Base-by-base conservation (phyloP, 2,797 vertebrate species). In the Denticeps clupeoides region DNA sequence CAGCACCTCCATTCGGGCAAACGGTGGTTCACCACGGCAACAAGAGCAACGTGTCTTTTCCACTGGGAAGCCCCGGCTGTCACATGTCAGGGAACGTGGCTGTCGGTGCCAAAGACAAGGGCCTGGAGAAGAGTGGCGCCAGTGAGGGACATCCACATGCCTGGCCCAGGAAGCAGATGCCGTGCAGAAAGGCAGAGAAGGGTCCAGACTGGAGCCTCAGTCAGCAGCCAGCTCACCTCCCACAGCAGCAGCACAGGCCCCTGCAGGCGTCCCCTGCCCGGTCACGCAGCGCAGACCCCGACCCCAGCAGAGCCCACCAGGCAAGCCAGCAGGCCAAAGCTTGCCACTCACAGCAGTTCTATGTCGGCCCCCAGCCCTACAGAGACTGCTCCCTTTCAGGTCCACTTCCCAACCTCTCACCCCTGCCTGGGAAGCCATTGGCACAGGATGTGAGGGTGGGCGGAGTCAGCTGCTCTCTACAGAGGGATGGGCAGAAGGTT, bases 1-100 rank as follows among this genome's bases (percentile, higher is more conserved):
- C 83, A 0, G 89, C 89, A 61, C 80, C 89, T 49, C 93, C 91
- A 3, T 86, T 90, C 54, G 88, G 93, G 77, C 88, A 91, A 71
- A 92, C 89, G 7, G 83, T 86, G 64, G 85, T 88, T 26, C 89
- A 89, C 58, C 56, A 87, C 40, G 82, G 84, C 6, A 90, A 97
- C 63, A 84, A 84, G 69, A 83, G 85, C 41, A 78, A 78, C 64
- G 84, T 83, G 41, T 76, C 87, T 26, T 94, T 93, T 76, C 91
- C 91, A 65, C 78, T 85, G 27, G 68, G 77, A 61, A 82, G 82
- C n/a, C 76, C 82, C 0, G 90, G 92, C 47, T 87, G 85, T 37
- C 77, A 88, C 10, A 19, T 84, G 7, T 68, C 85, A 61, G 80
- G 78, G 19, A 58, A 70, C 0, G 79, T 78, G 2, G 58, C 83